phyloP scores from a whole-genome alignment of 2,113 vertebrate species.

The Apteryx mantelli region DNA sequence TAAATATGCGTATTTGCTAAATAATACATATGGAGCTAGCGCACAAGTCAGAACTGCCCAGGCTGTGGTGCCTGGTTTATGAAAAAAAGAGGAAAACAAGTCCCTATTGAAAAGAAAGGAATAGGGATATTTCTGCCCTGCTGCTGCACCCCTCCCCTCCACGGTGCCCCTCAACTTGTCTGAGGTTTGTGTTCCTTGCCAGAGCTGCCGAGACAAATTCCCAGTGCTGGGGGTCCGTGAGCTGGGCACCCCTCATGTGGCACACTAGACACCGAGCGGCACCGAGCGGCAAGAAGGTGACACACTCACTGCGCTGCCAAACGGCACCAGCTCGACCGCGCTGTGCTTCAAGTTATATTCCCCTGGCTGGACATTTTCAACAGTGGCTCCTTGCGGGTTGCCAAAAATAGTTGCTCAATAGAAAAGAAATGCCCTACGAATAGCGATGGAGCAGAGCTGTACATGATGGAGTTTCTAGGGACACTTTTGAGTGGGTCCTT shows the following conservation, averaged over 20 bases:
- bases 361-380: neutral
- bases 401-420: neutral
- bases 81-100: neutral
- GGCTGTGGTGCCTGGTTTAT: neutral
- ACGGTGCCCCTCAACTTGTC: neutral
- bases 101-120: neutral
- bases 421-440: neutral
- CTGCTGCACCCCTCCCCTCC: neutral
- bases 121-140: neutral
- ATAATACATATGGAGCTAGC: slow-evolving; percentile 10
- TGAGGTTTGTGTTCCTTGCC: neutral
- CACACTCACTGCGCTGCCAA: accelerated
- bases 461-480: neutral
- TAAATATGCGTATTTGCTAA: neutral
- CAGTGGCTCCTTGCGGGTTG: neutral
- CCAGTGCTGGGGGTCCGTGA: accelerated
- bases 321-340: neutral
- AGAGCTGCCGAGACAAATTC: neutral
- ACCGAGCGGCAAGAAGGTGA: neutral
- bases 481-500: neutral
- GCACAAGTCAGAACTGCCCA: neutral
- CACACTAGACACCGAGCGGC: accelerated
- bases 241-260: accelerated
- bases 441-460: slow-evolving; percentile 4
- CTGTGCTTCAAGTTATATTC: neutral